These are phyloP conservation scores for Margaritifera margaritifera DNA, from an alignment of 2,888 invertebrate species.

Conservation along the genomic window DNA sequence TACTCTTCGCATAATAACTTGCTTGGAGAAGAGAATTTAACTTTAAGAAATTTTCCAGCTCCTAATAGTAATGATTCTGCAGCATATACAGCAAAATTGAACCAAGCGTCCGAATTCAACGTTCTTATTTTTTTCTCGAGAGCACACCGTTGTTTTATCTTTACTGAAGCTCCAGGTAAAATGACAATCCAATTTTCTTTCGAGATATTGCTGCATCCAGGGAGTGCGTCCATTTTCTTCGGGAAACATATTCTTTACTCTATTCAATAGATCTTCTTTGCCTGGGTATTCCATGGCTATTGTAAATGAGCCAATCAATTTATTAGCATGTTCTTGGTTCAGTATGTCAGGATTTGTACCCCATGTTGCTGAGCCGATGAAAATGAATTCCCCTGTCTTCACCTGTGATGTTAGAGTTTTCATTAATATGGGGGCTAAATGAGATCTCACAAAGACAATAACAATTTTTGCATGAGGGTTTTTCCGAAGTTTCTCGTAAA, in stretches of 20 bases:
- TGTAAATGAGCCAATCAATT: slow-evolving; percentile 12
- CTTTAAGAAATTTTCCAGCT: slow-evolving; percentile 7
- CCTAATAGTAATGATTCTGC: slow-evolving; percentile 14
- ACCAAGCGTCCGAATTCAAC: slow-evolving; percentile 14
- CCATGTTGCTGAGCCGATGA: slow-evolving; percentile 26
- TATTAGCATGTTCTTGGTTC: neutral
- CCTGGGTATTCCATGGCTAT: slow-evolving; percentile 11
- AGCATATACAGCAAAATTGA: slow-evolving; percentile 15
- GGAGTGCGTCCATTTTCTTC: slow-evolving; percentile 4
- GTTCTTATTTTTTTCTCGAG: too few relatives aligned
- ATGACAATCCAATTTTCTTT: slow-evolving; percentile 11
- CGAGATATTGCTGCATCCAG: slow-evolving; percentile 10
- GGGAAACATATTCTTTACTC: neutral
- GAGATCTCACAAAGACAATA: slow-evolving; percentile 14
- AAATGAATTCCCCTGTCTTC: slow-evolving; percentile 16
- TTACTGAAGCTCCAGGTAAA: slow-evolving; percentile 17
- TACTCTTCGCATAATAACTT: slow-evolving; percentile 8
- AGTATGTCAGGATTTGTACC: slow-evolving; percentile 7
- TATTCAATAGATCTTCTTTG: slow-evolving; percentile 2
- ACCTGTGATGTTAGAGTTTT: neutral
- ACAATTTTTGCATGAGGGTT: slow-evolving; percentile 16
- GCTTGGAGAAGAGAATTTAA: slow-evolving; percentile 9
- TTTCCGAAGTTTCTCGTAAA: slow-evolving; percentile 4
- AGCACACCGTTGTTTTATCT: neutral
- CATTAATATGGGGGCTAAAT: slow-evolving; percentile 1